These are phyloP conservation scores for Phalloptychus januarius DNA, from an alignment of 2,797 vertebrate genomes.

Conservation along the genomic window DNA sequence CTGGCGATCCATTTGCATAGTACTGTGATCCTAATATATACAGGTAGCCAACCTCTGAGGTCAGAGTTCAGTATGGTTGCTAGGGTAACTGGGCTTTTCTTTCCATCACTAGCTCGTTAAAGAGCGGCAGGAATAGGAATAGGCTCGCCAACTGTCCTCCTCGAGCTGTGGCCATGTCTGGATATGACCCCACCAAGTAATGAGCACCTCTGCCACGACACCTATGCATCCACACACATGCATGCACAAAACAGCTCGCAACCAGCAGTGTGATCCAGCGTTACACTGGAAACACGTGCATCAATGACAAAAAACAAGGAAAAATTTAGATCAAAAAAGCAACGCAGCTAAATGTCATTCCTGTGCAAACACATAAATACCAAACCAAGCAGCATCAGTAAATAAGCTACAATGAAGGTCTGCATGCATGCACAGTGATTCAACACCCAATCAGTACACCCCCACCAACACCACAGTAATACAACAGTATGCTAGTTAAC, in stretches of 20 bases:
- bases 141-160: conserved; percentile 80
- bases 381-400: neutral
- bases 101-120: conserved; percentile 81
- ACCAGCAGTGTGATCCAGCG: conserved; percentile 26
- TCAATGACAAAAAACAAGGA: conserved; percentile 12
- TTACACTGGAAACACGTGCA: conserved; percentile 22
- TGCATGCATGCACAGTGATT: conserved; percentile 7
- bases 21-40: conserved; percentile 79
- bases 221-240: conserved; percentile 20
- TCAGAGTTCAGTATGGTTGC: conserved; percentile 77
- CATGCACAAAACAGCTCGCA: conserved; percentile 7
- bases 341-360: neutral
- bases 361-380: neutral
- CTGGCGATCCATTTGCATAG: conserved; percentile 81
- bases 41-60: conserved; percentile 85
- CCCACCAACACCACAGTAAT: conserved; percentile 11
- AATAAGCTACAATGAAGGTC: conserved; percentile 1
- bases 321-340: conserved; percentile 2
- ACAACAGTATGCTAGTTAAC: conserved; percentile 21
- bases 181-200: conserved; percentile 74
- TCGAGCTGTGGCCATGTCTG: conserved; percentile 73
- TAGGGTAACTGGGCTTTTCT: conserved; percentile 75
- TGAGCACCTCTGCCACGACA: conserved; percentile 69
- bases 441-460: conserved; percentile 5
- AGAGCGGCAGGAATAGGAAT: conserved; percentile 75